A percentile compares a stretch with the other conserved stretches of the same genome.
These are phyloP conservation scores for Bursaphelenchus okinawaensis DNA, from an alignment of 2,888 invertebrate species.

Conservation along the genomic window DNA sequence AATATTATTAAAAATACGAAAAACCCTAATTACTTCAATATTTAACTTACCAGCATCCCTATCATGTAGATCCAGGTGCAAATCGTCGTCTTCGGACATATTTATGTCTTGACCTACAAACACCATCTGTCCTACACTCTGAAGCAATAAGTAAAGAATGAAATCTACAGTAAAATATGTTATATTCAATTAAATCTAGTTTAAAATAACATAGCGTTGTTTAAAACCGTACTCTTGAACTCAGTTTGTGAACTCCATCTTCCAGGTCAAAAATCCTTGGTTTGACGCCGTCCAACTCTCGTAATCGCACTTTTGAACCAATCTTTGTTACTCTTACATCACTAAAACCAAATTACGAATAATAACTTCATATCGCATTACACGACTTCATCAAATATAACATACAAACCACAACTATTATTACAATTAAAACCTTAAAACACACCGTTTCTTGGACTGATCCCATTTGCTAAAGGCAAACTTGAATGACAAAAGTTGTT, in stretches of 20 bases:
- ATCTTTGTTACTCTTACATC: not conserved
- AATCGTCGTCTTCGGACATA: not conserved
- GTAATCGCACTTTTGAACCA: not conserved
- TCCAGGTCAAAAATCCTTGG: slow-evolving; percentile 29
- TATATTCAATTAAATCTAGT: slow-evolving; percentile 2
- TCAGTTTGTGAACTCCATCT: slow-evolving; percentile 21
- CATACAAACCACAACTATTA: no score
- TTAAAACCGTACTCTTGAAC: not conserved
- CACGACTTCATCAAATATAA: no score
- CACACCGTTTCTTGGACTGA: slow-evolving; percentile 12
- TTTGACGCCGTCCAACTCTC: not conserved
- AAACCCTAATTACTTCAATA: no score
- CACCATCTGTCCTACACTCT: not conserved
- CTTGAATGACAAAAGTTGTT: slow-evolving; percentile 27
- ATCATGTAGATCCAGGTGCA: not conserved
- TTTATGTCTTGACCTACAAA: not conserved
- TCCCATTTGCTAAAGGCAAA: slow-evolving; percentile 27
- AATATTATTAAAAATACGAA: no score
- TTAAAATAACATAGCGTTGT: not conserved
- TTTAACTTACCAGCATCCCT: not conserved
- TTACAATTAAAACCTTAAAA: not conserved
- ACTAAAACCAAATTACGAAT: no score
- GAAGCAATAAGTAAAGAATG: not conserved
- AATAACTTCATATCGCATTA: no score
- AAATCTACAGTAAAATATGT: not conserved